Percentiles rank a stretch among this genome's conserved stretches.
Evolutionary conservation across 1,140 invertebrate genomes (phyloP).

Genomic region (Frieseomelitta varia): DNA sequence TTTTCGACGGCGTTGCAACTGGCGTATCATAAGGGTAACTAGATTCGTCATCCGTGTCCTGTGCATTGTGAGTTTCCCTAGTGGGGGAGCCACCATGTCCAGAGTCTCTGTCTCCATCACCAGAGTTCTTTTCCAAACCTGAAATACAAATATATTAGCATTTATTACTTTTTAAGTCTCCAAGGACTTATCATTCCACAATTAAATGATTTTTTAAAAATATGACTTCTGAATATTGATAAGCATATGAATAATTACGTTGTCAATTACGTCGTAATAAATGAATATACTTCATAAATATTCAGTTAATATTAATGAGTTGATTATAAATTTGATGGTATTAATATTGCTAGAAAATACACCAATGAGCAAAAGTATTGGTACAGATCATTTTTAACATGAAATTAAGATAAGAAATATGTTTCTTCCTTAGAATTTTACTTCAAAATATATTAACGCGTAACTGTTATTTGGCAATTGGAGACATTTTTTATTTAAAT

Average conservation of each 20-base stretch:
- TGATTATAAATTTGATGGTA: neutral
- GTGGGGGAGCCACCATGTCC: slow-evolving; percentile 82
- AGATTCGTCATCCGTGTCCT: slow-evolving; percentile 78
- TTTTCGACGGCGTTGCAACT: slow-evolving; percentile 76
- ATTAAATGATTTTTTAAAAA: neutral
- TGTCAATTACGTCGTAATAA: neutral
- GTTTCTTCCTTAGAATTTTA: too few relatives aligned
- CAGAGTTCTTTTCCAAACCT: slow-evolving; percentile 81
- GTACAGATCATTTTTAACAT: too few relatives aligned
- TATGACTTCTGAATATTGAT: neutral
- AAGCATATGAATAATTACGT: neutral
- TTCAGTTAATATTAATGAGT: neutral
- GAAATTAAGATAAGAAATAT: too few relatives aligned
- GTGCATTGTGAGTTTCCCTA: slow-evolving; percentile 77
- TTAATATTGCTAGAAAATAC: neutral
- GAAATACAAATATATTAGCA: neutral
- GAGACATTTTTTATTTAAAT: too few relatives aligned
- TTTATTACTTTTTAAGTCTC: neutral
- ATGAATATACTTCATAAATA: neutral
- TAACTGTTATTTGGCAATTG: too few relatives aligned
- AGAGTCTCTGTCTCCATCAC: slow-evolving; percentile 83
- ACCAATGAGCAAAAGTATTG: too few relatives aligned
- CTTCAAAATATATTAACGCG: too few relatives aligned
- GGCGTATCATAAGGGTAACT: slow-evolving; percentile 79
- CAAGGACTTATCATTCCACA: neutral